Percentiles rank a stretch among this genome's conserved stretches.
phyloP scores from a whole-genome alignment of 2,888 invertebrate genomes.

The Scrobipalpa atriplicella region DNA sequence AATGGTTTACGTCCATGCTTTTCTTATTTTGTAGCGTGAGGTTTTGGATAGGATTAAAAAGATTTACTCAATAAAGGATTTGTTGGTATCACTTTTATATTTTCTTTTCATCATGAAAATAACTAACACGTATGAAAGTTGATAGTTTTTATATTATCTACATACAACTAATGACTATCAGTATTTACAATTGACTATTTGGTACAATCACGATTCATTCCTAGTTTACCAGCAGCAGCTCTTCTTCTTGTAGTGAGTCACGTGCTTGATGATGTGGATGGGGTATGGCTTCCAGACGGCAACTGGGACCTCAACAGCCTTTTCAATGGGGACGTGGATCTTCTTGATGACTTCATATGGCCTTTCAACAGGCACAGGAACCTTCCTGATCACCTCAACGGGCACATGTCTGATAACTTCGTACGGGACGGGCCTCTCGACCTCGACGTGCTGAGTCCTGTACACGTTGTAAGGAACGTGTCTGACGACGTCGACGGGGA shows the following conservation, averaged over 20 bases:
- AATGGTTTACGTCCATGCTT: too few relatives aligned
- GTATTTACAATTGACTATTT: too few relatives aligned
- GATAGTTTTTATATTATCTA: too few relatives aligned
- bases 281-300: conserved; percentile 76
- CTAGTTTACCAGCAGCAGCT: conserved; percentile 69
- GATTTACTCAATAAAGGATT: too few relatives aligned
- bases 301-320: conserved; percentile 73
- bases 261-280: conserved; percentile 76
- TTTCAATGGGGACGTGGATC: conserved; percentile 69
- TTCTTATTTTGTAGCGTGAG: too few relatives aligned
- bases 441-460: conserved; percentile 71
- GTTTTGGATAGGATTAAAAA: too few relatives aligned
- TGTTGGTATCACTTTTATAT: too few relatives aligned
- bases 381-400: conserved; percentile 71
- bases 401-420: conserved; percentile 72
- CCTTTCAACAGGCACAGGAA: conserved; percentile 69
- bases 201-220: conserved; percentile 60
- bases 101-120: too few relatives aligned
- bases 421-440: conserved; percentile 71
- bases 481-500: conserved; percentile 71
- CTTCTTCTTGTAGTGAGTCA: conserved; percentile 78
- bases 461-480: conserved; percentile 75
- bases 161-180: too few relatives aligned
- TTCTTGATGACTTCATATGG: conserved; percentile 76
- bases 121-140: too few relatives aligned